phyloP scores from a whole-genome alignment of 1,140 invertebrate species.

The Pararge aegeria region DNA sequence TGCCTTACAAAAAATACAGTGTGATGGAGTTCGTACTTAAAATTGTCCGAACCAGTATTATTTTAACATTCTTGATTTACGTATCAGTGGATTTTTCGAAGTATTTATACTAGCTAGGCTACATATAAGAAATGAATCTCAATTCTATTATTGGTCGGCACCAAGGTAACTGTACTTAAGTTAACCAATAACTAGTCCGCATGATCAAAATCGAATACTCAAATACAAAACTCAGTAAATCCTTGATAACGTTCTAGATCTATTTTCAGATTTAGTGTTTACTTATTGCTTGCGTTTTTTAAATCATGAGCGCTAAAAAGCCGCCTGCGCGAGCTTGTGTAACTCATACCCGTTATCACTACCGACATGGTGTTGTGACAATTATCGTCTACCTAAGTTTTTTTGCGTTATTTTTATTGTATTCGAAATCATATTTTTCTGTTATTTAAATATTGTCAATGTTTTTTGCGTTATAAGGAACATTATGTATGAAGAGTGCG shows the following conservation, averaged over 20 bases:
- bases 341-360: too few species aligned
- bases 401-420: too few species aligned
- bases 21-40: conserved; percentile 42
- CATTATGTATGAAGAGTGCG: too few species aligned
- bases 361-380: too few species aligned
- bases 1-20: conserved; percentile 35
- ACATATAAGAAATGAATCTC: conserved; percentile 23
- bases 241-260: not conserved
- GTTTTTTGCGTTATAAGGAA: too few species aligned
- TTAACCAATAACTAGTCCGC: conserved; percentile 48
- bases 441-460: too few species aligned
- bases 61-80: conserved; percentile 21
- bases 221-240: conserved; percentile 11
- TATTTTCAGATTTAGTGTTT: not conserved
- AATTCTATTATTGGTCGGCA: conserved; percentile 26
- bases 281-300: too few species aligned
- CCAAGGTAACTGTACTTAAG: conserved; percentile 39
- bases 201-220: conserved; percentile 34
- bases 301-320: too few species aligned
- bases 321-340: too few species aligned
- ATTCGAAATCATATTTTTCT: too few species aligned
- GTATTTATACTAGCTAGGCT: conserved; percentile 17
- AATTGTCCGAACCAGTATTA: conserved; percentile 42
- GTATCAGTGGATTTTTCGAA: conserved; percentile 15
- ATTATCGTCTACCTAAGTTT: too few species aligned